Evolutionary conservation across 2,797 vertebrate species (phyloP), one percentile per base, ranked within the genome.

Genomic region (Odontamblyopus rebecca): DNA sequence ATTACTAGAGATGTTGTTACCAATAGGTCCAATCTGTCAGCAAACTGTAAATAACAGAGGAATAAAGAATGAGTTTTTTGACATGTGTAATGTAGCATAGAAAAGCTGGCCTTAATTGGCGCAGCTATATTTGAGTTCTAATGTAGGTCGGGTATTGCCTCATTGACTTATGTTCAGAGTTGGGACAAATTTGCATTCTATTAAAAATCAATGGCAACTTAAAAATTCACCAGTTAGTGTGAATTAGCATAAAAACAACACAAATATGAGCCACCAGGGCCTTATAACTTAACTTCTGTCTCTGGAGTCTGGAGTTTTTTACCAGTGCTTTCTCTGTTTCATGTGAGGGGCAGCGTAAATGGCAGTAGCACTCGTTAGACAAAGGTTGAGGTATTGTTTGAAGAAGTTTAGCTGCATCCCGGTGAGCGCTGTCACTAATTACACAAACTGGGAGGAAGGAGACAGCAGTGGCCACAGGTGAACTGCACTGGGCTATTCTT

Each of bases 21-120:
- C 5, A 44, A 44, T 73, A 48, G 61, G 65, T 61, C 51, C 26
- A 69, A 61, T 73, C 62, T 7, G 15, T 54, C 69, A 77, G 3
- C 11, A 30, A 64, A 44, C 73, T 16, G 81, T 65, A 80, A 82
- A 85, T 80, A 78, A 78, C 62, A 81, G 59, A 68, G 63, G 59
- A 53, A 77, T 74, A 71, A 60, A 70, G 61, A 84, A 70, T 44
- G 73, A 75, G 77, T 82, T 77, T 68, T 79, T 30, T 61, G 63
- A 71, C 79, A 78, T 77, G 77, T 70, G 67, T 76, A 82, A 76
- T 73, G 81, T 84, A 86, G 81, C 85, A 80, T 75, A 78, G 61
- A 67, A 85, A 76, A 79, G 73, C 54, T 91, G 89, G 80, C 89
- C 87, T 89, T 91, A 90, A 92, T 93, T 90, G 84, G 74, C 50